Evolutionary conservation across 2,888 invertebrate species (phyloP), one percentile per base, ranked within the genome.

Genomic region (Augiades crinisus): DNA sequence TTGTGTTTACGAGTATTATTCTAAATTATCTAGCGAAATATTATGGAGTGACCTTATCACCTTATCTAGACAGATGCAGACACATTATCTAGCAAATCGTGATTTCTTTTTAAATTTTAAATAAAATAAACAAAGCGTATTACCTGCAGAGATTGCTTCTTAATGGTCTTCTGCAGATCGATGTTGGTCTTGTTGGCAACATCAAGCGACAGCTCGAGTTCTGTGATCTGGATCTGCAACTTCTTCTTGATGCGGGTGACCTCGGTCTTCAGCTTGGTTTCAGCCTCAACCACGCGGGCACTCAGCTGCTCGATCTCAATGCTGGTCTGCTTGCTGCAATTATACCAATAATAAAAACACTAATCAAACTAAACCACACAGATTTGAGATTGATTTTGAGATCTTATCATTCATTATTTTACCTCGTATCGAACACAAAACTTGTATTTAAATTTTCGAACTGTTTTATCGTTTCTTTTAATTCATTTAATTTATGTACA

Each of bases 161-260:
- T 99, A 92, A 98, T 95, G 75, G 97, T 96, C 93, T 98, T 98
- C 91, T 98, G 98, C 81, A 98, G 92, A 81, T 98, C 97, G 77
- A 98, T 95, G 92, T 98, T 98, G 91, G 95, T 97, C 92, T 99
- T 98, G 93, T 99, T 99, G 91, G 98, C 96, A 68, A 98, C 96
- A 90, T 99, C 99, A 87, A 99, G 93, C 51, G 97, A 96, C 92
- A 98, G 93, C 87, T 98, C 98, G 76, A 99, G 91, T 87, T 99
- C 98, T 70, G 98, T 98, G 90, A 99, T 98, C 78, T 97, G 97
- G 81, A 98, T 96, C 91, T 98, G 98, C 82, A 98, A 92, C 95
- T 99, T 99, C 97, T 99, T 99, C 95, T 98, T 98, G 91, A 99
- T 96, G 90, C 98, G 96, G 63, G 94, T 93, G 53, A 99, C 96